Evolutionary conservation across 1,140 invertebrate genomes (phyloP).

Genomic region (Bombus waltoni): DNA sequence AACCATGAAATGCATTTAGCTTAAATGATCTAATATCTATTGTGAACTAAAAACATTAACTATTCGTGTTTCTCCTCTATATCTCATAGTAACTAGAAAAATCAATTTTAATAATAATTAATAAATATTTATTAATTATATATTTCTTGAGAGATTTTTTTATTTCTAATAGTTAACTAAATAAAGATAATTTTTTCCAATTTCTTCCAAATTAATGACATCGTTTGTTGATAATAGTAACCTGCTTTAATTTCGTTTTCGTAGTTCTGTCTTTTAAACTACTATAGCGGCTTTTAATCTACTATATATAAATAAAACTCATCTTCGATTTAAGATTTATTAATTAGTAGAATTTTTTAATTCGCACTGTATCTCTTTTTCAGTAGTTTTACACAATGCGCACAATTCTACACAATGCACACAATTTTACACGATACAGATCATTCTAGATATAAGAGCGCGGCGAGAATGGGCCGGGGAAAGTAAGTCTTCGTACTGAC

Average conservation of each 20-base stretch:
- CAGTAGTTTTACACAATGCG: background rate
- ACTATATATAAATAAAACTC: background rate
- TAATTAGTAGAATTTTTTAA: background rate
- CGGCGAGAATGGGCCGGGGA: background rate
- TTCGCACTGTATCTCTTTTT: background rate
- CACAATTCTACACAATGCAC: background rate
- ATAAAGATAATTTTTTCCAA: too few relatives aligned
- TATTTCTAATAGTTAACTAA: too few relatives aligned
- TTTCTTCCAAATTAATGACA: too few relatives aligned
- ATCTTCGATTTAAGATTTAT: background rate
- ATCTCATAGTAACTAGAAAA: too few relatives aligned
- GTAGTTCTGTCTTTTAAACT: background rate
- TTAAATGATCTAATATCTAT: too few relatives aligned
- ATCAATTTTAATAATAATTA: too few relatives aligned
- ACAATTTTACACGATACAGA: background rate
- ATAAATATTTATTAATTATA: too few relatives aligned
- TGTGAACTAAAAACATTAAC: too few relatives aligned
- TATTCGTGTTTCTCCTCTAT: too few relatives aligned
- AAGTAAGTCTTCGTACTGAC: conserved; percentile 31
- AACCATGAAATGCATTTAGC: too few relatives aligned
- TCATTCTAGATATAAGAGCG: conserved; percentile 1
- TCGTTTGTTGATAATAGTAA: too few relatives aligned
- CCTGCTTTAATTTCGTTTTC: background rate
- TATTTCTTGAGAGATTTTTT: too few relatives aligned
- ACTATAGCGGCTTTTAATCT: background rate